A percentile compares a stretch with the other conserved stretches of the same genome.
Conservation (phyloP, 2,113 vertebrate genomes). For the Columba livia region DNA sequence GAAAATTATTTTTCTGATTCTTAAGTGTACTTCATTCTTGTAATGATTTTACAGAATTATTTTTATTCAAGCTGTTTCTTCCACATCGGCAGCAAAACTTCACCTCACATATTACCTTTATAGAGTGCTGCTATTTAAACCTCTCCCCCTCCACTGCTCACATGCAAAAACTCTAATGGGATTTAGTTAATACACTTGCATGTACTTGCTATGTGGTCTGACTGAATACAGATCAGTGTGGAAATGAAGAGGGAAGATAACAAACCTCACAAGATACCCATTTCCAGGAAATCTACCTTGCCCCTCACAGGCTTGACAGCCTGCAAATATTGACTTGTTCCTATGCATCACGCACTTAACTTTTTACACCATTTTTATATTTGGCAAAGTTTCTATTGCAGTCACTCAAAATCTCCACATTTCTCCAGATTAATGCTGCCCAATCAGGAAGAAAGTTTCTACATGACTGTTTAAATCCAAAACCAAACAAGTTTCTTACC, state of each 20-base stretch:
- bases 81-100: background rate
- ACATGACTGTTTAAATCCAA: background rate
- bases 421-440: background rate
- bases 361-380: background rate
- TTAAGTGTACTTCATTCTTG: background rate
- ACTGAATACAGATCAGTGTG: conserved; percentile 35
- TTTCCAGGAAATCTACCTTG: background rate
- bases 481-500: background rate
- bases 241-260: conserved; percentile 58
- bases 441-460: background rate
- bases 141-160: background rate
- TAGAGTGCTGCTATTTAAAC: background rate
- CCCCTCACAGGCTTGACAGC: conserved; percentile 19
- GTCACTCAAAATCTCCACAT: background rate
- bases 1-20: background rate
- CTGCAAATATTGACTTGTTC: background rate
- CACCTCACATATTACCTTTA: background rate
- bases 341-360: background rate
- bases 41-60: background rate
- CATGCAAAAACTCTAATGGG: background rate
- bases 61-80: background rate
- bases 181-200: background rate
- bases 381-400: background rate
- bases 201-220: background rate
- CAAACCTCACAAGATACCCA: conserved; percentile 14